These are phyloP conservation scores for Dryocosmus kuriphilus DNA, from an alignment of 2,888 invertebrate genomes.

Conservation along the genomic window DNA sequence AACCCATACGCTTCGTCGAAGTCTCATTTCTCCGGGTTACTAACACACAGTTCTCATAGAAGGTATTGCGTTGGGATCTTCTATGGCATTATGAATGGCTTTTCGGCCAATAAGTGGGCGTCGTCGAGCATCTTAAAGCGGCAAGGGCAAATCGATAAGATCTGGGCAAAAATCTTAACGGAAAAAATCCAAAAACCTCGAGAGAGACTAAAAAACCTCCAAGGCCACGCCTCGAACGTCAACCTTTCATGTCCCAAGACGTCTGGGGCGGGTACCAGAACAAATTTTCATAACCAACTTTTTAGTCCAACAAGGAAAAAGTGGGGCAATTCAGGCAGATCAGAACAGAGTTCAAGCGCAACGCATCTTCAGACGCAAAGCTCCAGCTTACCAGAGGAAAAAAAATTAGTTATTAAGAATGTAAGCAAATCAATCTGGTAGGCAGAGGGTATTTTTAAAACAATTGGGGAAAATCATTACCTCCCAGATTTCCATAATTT, in stretches of 20 bases:
- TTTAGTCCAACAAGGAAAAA: not conserved
- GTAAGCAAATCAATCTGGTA: conserved; percentile 35
- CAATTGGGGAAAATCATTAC: too few relatives aligned
- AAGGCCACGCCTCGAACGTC: conserved; percentile 31
- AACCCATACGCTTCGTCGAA: too few relatives aligned
- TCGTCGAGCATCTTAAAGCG: conserved; percentile 33
- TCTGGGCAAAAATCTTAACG: not conserved
- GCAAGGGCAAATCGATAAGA: conserved; percentile 5
- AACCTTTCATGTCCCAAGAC: conserved; percentile 7
- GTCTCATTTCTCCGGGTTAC: conserved; percentile 46
- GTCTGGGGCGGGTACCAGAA: conserved; percentile 26
- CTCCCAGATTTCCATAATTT: too few relatives aligned
- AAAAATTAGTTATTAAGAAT: not conserved
- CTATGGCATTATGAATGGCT: conserved; percentile 34
- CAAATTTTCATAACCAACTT: not conserved
- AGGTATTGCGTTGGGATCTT: conserved; percentile 37
- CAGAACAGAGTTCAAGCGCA: not conserved
- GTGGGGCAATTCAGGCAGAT: not conserved
- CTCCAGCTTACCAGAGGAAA: not conserved
- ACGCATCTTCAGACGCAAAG: not conserved
- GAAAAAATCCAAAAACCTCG: conserved; percentile 20
- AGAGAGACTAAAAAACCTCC: conserved; percentile 9
- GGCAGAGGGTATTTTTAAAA: too few relatives aligned
- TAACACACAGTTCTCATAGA: conserved; percentile 39
- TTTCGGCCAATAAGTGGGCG: conserved; percentile 38